Percentiles rank a stretch among this genome's conserved stretches.
phyloP scores from a whole-genome alignment of 2,113 vertebrate genomes.

The Nerophis ophidion region DNA sequence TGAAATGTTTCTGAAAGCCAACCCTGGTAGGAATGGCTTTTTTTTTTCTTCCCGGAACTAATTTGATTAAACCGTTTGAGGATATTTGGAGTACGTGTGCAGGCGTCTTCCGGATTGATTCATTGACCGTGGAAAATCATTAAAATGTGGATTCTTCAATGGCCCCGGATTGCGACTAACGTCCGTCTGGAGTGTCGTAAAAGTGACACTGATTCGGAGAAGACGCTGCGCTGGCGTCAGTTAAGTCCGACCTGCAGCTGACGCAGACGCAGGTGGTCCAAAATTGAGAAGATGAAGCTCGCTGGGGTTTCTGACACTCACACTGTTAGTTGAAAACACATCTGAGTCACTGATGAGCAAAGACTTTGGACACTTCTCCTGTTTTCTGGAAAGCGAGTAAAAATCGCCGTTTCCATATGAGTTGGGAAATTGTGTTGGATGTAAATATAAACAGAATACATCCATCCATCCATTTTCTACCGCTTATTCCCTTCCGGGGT shows the following conservation, averaged over 20 bases:
- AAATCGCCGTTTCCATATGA: background rate
- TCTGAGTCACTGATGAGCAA: conserved; percentile 2
- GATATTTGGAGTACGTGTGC: background rate
- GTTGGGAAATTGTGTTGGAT: background rate
- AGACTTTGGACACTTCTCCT: background rate
- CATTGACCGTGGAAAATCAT: background rate
- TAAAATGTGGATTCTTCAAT: background rate
- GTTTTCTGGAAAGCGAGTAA: background rate
- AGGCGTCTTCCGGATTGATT: background rate
- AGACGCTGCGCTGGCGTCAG: background rate
- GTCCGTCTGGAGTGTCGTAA: background rate
- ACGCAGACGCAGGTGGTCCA: background rate
- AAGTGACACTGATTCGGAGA: background rate
- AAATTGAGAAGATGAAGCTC: conserved; percentile 5
- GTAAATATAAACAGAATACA: too few relatives aligned
- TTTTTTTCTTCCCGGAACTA: too few relatives aligned
- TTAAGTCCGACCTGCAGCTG: background rate
- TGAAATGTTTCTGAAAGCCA: background rate
- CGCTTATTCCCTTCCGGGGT: too few relatives aligned
- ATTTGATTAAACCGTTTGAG: too few relatives aligned
- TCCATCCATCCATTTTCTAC: too few relatives aligned
- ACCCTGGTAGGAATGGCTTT: background rate
- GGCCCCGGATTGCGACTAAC: background rate
- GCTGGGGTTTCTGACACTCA: conserved; percentile 2
- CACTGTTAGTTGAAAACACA: conserved; percentile 4